Evolutionary conservation across 2,797 vertebrate species (phyloP), one percentile per base, ranked within the genome.

Genomic region (Malurus leucopterus): DNA sequence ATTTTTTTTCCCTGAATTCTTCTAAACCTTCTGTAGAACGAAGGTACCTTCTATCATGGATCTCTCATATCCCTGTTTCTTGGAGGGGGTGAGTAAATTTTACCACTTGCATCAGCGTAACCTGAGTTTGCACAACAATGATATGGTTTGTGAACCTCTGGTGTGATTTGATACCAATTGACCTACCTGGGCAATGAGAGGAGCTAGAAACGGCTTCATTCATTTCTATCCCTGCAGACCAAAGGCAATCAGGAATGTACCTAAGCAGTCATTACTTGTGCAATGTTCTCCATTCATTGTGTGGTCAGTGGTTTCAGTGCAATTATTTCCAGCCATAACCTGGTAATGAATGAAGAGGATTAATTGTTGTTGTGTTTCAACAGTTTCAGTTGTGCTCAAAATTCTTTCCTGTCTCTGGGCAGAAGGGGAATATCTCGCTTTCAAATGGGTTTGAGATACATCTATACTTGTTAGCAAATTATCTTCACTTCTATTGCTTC

Each of bases 1-100:
- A 10, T 21, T 20, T 19, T 20, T 19, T 12, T 12, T 2, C 32
- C 65, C 41, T n/a, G 15, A 29, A 15, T 67, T 80, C 30, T 69
- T 65, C 51, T 40, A 44, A 86, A 29, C 7, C 21, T 40, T 20
- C 1, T 3, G 7, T 16, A 36, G 71, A 55, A 59, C 0, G 0
- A 77, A 85, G 38, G 27, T 8, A 26, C 17, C 30, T 67, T 47
- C 61, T 44, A 32, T 23, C 5, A 26, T 3, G 41, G 38, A 44
- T n/a, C 20, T 43, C 36, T 44, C 18, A 20, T 6, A 6, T 1
- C 16, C 10, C 27, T 61, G 0, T 36, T 23, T 18, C 27, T 20
- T 58, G 75, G 68, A 68, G 69, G 15, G 0, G 7, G 61, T 90
- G 84, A 92, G 67, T 44, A 50, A n/a, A 84, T 81, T 41, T 61